These are phyloP conservation scores for Erethizon dorsatum DNA, from an alignment of 2,797 vertebrate species.

Conservation along the genomic window DNA sequence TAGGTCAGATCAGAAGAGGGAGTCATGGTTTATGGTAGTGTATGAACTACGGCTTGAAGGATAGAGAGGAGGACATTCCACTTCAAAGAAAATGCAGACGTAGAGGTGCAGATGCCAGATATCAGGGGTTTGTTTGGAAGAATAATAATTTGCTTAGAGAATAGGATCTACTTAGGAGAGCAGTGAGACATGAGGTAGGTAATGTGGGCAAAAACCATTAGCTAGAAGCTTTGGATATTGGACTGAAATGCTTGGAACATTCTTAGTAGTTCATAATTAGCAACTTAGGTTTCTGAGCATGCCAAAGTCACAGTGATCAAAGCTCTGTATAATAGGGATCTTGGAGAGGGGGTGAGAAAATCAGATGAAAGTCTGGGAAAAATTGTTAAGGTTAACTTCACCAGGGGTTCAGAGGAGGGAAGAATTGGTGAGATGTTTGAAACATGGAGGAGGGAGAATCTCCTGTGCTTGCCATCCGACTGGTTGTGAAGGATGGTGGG, in stretches of 20 bases:
- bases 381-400: neutral
- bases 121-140: neutral
- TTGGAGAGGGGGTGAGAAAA: neutral
- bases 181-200: neutral
- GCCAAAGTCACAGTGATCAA: neutral
- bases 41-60: neutral
- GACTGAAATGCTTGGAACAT: neutral
- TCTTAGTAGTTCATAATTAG: neutral
- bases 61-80: neutral
- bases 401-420: neutral
- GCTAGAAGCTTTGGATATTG: neutral
- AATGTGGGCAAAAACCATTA: neutral
- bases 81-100: neutral
- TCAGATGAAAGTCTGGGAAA: neutral
- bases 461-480: neutral
- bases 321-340: neutral
- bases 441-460: neutral
- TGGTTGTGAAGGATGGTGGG: neutral
- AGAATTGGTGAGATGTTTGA: neutral
- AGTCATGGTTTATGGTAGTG: neutral
- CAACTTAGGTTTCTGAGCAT: neutral
- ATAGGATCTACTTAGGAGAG: neutral
- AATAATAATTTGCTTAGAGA: neutral
- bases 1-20: neutral
- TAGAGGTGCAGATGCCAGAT: neutral